Evolutionary conservation across 2,797 vertebrate species (phyloP).

Genomic region (Girardinus metallicus): DNA sequence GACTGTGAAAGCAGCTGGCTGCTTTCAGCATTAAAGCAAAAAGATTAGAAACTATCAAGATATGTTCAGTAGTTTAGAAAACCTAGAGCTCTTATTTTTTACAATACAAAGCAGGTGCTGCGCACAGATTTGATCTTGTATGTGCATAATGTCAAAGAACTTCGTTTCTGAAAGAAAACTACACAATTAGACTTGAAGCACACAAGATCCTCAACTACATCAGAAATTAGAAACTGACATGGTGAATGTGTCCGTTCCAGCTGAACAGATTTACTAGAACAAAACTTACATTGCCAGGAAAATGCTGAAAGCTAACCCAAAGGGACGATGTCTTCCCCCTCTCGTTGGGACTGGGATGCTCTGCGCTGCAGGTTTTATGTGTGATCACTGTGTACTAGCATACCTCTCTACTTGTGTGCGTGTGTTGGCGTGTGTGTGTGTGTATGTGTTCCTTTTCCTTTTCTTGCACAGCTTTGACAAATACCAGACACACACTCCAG

Average conservation of each 20-base stretch:
- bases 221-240: background rate
- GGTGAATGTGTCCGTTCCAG: background rate
- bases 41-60: background rate
- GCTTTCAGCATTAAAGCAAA: background rate
- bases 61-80: conserved; percentile 6
- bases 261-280: background rate
- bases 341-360: conserved; percentile 3
- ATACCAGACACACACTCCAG: conserved; percentile 79
- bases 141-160: background rate
- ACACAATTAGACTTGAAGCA: background rate
- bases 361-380: background rate
- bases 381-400: background rate
- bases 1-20: background rate
- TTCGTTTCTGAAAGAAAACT: background rate
- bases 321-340: conserved; percentile 5
- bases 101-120: conserved; percentile 14
- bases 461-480: conserved; percentile 68
- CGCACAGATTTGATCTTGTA: conserved; percentile 13
- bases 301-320: conserved; percentile 7
- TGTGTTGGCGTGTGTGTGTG: conserved; percentile 15
- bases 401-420: background rate
- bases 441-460: conserved; percentile 13
- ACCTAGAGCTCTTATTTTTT: background rate
- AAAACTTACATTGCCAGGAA: background rate
- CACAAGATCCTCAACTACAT: background rate